These are phyloP conservation scores for Cecropterus lyciades DNA, from an alignment of 1,140 invertebrate genomes.

Conservation along the genomic window DNA sequence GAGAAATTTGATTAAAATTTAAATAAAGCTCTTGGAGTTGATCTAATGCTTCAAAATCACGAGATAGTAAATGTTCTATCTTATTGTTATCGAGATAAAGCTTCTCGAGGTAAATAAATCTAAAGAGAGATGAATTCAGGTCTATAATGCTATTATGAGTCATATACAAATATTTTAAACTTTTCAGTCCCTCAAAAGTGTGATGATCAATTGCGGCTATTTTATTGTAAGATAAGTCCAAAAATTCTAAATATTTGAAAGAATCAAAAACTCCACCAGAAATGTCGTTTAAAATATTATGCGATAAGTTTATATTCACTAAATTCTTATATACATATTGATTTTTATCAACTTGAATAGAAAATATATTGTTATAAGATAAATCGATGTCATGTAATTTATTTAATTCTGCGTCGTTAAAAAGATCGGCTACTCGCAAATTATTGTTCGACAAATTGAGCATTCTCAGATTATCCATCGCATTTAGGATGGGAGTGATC, in stretches of 20 bases:
- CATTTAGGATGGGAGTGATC: constrained; percentile 25
- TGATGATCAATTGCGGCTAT: constrained; percentile 41
- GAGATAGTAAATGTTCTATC: constrained; percentile 40
- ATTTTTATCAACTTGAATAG: constrained; percentile 22
- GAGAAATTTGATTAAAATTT: constrained; percentile 47
- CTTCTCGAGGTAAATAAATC: constrained; percentile 43
- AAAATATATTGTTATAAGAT: constrained; percentile 53
- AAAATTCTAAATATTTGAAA: constrained; percentile 40
- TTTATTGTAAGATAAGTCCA: constrained; percentile 60
- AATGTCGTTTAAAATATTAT: constrained; percentile 52
- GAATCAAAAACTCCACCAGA: constrained; percentile 45
- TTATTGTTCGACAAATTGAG: constrained; percentile 51
- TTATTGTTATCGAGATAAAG: constrained; percentile 55
- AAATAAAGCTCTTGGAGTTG: constrained; percentile 46
- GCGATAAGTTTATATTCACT: constrained; percentile 46
- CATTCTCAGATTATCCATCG: constrained; percentile 42
- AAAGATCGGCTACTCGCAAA: constrained; percentile 44
- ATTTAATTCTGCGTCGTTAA: constrained; percentile 32
- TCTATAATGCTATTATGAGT: constrained; percentile 50
- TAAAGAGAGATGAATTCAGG: constrained; percentile 54
- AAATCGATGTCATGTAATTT: constrained; percentile 50
- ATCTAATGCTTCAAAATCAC: constrained; percentile 48
- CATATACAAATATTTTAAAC: constrained; percentile 45
- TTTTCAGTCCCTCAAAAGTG: constrained; percentile 53
- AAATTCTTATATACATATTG: constrained; percentile 37